Conservation (phyloP, 1,140 invertebrate genomes). For the Achatina immaculata region DNA sequence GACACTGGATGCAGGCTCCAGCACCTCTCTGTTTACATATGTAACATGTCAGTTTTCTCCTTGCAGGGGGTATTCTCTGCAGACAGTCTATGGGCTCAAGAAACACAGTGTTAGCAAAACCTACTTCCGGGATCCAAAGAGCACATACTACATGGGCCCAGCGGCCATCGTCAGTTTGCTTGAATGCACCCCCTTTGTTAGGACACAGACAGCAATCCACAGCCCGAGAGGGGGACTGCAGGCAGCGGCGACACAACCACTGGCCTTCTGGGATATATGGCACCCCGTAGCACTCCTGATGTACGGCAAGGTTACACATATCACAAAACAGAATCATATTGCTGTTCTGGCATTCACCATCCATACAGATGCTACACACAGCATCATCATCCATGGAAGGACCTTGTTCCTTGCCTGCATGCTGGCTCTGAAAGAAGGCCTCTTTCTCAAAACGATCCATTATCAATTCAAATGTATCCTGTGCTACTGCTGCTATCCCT, state of each 20-base stretch:
- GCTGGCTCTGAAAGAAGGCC: conserved; percentile 86
- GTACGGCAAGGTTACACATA: conserved; percentile 99
- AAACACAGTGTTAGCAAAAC: conserved; percentile 91
- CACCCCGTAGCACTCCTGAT: conserved; percentile 99
- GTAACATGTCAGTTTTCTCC: conserved; percentile 95
- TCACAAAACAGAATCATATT: conserved; percentile 98
- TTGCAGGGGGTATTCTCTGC: conserved; percentile 92
- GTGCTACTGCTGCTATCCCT: conserved; percentile 47
- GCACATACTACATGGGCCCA: conserved; percentile 99
- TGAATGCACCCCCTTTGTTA: conserved; percentile 97
- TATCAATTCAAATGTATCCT: conserved; percentile 89
- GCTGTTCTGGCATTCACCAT: conserved; percentile 96
- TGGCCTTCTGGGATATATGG: conserved; percentile 99
- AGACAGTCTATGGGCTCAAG: conserved; percentile 97
- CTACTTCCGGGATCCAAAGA: conserved; percentile 98
- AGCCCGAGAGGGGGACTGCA: conserved; percentile 94
- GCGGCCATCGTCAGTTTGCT: conserved; percentile 94
- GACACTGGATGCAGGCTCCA: conserved; percentile 98
- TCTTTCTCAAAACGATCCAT: conserved; percentile 98
- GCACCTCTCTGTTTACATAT: conserved; percentile 94
- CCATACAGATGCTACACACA: conserved; percentile 92
- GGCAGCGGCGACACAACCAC: conserved; percentile 94
- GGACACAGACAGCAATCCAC: conserved; percentile 98
- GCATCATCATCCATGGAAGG: conserved; percentile 90
- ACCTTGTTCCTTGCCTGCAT: conserved; percentile 61